Percentiles rank a stretch among this genome's conserved stretches.
Conservation (phyloP, 1,140 invertebrate species). For the Nebria ingens region DNA sequence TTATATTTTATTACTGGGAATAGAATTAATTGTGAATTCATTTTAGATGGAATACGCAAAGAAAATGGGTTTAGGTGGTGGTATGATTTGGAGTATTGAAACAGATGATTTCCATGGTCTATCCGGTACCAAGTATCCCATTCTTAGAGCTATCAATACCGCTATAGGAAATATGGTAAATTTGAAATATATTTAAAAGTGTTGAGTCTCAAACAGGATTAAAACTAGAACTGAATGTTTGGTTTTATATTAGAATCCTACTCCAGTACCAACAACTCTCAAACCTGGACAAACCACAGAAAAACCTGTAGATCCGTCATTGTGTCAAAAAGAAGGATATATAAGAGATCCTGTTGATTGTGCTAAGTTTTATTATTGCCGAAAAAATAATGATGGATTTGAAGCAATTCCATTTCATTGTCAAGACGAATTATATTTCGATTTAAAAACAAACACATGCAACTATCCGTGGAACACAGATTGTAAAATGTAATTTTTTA, state of each 20-base stretch:
- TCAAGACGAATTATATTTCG: conserved; percentile 14
- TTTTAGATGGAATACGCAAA: conserved; percentile 37
- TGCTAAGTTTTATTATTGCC: conserved; percentile 24
- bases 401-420: conserved; percentile 11
- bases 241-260: too few species aligned
- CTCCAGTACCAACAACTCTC: not conserved
- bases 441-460: conserved; percentile 12
- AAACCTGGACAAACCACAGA: not conserved
- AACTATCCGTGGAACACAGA: conserved; percentile 15
- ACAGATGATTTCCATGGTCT: conserved; percentile 57
- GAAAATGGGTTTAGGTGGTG: conserved; percentile 43
- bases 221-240: too few species aligned
- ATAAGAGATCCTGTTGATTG: conserved; percentile 23
- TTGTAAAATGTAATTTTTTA: too few species aligned
- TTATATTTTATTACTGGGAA: not conserved
- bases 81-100: conserved; percentile 65
- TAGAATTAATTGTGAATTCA: not conserved
- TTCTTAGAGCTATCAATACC: conserved; percentile 45
- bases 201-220: too few species aligned
- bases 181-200: too few species aligned
- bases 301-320: not conserved
- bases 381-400: not conserved
- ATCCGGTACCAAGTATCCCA: conserved; percentile 47
- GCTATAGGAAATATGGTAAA: conserved; percentile 24
- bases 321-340: conserved; percentile 25